Base-by-base conservation (phyloP, 2,888 invertebrate species). In the Plemyria rubiginata region DNA sequence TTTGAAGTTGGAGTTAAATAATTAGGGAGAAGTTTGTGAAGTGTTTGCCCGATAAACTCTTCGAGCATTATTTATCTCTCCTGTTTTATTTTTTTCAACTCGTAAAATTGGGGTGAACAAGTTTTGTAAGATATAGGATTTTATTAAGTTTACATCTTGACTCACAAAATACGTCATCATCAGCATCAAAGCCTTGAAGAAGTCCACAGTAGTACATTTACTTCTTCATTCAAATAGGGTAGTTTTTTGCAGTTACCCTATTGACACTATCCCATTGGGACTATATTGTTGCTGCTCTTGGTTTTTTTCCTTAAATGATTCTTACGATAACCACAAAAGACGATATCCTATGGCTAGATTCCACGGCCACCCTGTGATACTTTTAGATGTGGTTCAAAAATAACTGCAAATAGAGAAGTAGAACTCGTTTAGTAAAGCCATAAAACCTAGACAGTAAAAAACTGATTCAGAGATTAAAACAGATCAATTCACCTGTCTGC, bases 401-500 rank as follows among this genome's bases (percentile, higher is more conserved):
- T 38, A 38, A 11, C n/a, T n/a, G 12, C 16, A 45, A 45, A 41
- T 15, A 43, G 13, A 43, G 15, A 43, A 45, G 11, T 45, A 43
- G 6, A 43, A 45, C 16, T 45, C 7, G 28, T 28, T 46, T 28
- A n/a, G 48, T 48, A 45, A 45, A 45, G 45, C 28, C n/a, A 48
- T 48, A 28, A 48, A 41, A 28, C 13, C 32, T 12, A 32, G 28
- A 29, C 32, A 32, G 11, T 36, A 50, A 36, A 50, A 36, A 36
- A 36, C 56, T 13, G 28, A 54, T 16, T 45, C 53, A 68, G 68
- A 64, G 70, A 43, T 52, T 28, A 59, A 63, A 62, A 71, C 64
- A 67, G 64, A 56, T 67, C 71, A 70, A 75, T 71, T 72, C 72
- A 78, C 70, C 68, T 72, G 77, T 73, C 73, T 66, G 70, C 71